Evolutionary conservation across 2,113 vertebrate species (phyloP).

Genomic region (Anser brachyrhynchus): DNA sequence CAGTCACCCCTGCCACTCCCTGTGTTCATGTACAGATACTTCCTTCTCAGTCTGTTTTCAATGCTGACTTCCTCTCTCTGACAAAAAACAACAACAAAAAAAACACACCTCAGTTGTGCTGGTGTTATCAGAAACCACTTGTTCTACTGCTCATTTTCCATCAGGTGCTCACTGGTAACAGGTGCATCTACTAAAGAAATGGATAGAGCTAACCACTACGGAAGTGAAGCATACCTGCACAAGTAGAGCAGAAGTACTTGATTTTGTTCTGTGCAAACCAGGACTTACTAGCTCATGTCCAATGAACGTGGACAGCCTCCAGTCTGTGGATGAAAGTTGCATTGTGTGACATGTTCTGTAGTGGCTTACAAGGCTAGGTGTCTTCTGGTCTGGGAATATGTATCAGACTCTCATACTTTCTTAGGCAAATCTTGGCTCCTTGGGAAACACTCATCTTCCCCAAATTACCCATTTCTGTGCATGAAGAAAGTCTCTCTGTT

Average conservation of each 20-base stretch:
- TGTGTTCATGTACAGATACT: not conserved
- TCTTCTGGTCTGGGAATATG: not conserved
- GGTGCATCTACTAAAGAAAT: not conserved
- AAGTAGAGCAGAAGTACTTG: constrained; percentile 13
- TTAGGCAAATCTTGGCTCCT: not conserved
- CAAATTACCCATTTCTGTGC: not conserved
- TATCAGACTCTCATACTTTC: not conserved
- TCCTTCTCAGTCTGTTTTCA: constrained; percentile 1
- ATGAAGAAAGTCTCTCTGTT: not conserved
- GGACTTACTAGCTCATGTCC: constrained; percentile 1
- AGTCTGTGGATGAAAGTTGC: constrained; percentile 15
- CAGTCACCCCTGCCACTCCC: not conserved
- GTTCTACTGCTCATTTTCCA: not conserved
- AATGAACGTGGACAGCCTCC: constrained; percentile 19
- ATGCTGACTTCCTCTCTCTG: not conserved
- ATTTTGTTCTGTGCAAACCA: not conserved
- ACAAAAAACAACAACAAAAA: not conserved
- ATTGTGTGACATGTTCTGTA: not conserved
- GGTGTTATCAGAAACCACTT: not conserved
- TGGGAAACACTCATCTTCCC: not conserved
- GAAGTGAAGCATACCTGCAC: not conserved
- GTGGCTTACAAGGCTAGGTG: not conserved
- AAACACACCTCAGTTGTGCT: not conserved
- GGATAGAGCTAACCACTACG: not conserved
- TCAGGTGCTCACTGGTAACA: not conserved